Percentiles rank a stretch among this genome's conserved stretches.
Conservation (phyloP, 2,113 vertebrate genomes). For the Pungitius pungitius region DNA sequence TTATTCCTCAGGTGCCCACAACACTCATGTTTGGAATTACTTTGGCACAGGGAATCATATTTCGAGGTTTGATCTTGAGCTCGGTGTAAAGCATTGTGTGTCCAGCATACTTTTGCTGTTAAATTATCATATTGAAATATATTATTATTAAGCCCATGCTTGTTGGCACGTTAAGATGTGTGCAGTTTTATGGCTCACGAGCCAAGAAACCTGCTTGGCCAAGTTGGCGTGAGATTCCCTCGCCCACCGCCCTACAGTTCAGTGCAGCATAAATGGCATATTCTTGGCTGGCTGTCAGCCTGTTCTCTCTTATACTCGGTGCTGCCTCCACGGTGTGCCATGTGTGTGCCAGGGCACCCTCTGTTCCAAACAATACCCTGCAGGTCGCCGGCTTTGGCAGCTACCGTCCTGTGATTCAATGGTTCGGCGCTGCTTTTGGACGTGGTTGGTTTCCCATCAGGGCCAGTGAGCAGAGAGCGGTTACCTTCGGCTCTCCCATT, state of each 20-base stretch:
- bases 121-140: not conserved
- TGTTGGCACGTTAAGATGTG: not conserved
- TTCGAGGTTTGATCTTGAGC: not conserved
- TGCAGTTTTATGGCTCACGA: conserved; percentile 12
- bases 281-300: conserved; percentile 53
- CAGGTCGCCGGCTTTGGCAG: conserved; percentile 62
- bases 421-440: conserved; percentile 40
- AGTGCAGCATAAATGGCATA: conserved; percentile 52
- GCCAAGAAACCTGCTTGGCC: conserved; percentile 5
- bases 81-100: not conserved
- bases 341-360: conserved; percentile 45
- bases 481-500: conserved; percentile 40
- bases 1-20: conserved; percentile 3
- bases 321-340: conserved; percentile 34
- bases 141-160: not conserved
- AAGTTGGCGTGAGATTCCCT: conserved; percentile 35
- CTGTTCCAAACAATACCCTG: conserved; percentile 52
- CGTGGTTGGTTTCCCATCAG: conserved; percentile 45
- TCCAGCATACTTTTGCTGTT: not conserved
- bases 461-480: conserved; percentile 39
- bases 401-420: conserved; percentile 50
- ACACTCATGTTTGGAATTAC: conserved; percentile 11
- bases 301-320: conserved; percentile 45
- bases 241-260: conserved; percentile 39
- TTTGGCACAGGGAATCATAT: not conserved